These are phyloP conservation scores for Chiloscyllium plagiosum DNA, from an alignment of 2,113 vertebrate species.

Conservation along the genomic window DNA sequence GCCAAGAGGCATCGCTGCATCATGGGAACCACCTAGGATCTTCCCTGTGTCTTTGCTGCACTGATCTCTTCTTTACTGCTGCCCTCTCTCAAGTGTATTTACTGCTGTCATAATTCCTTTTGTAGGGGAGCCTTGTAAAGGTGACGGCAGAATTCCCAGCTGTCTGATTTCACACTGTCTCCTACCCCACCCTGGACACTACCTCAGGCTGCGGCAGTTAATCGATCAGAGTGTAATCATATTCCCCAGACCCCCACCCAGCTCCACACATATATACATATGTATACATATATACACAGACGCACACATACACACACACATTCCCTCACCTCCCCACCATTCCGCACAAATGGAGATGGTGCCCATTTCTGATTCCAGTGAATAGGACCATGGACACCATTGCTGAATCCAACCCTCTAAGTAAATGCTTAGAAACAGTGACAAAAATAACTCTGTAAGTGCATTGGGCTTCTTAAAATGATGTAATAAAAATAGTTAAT, in stretches of 20 bases:
- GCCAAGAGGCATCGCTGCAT: neutral
- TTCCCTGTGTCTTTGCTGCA: neutral
- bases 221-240: too few relatives aligned
- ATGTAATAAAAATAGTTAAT: constrained; percentile 4
- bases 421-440: neutral
- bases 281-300: too few relatives aligned
- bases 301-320: too few relatives aligned
- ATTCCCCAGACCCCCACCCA: too few relatives aligned
- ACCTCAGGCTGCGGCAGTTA: neutral
- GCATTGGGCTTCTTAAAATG: neutral
- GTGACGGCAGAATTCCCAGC: too few relatives aligned
- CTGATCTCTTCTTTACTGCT: neutral
- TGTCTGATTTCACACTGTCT: too few relatives aligned
- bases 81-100: neutral
- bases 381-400: too few relatives aligned
- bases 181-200: too few relatives aligned
- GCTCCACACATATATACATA: too few relatives aligned
- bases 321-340: too few relatives aligned
- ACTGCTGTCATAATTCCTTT: neutral
- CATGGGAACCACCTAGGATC: neutral
- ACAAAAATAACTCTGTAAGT: neutral
- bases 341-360: neutral
- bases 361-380: neutral
- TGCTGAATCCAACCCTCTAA: neutral
- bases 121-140: neutral